phyloP scores from a whole-genome alignment of 2,113 vertebrate genomes.

The Rhabdornis inornatus region DNA sequence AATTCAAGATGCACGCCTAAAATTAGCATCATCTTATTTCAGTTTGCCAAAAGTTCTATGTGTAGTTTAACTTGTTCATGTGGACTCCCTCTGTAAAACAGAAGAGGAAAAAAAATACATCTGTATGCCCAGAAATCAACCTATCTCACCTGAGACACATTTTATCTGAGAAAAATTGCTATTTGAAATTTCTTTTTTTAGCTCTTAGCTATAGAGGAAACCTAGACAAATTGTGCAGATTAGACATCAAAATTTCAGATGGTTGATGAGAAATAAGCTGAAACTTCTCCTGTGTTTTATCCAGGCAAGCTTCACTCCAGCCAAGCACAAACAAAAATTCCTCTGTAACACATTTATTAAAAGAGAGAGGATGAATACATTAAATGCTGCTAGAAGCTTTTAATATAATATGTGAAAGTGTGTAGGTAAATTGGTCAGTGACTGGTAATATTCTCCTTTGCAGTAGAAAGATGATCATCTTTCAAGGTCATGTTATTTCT shows the following conservation, averaged over 20 bases:
- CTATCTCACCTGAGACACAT: neutral
- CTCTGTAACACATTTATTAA: neutral
- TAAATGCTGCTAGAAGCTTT: neutral
- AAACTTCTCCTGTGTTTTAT: neutral
- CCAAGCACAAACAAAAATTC: neutral
- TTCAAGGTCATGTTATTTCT: neutral
- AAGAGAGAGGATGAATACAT: neutral
- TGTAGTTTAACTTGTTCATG: neutral
- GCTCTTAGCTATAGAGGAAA: neutral
- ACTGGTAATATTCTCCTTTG: neutral
- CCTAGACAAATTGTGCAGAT: neutral
- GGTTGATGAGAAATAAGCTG: neutral
- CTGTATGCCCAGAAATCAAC: neutral
- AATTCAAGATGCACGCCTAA: neutral
- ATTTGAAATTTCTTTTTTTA: neutral
- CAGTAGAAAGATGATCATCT: neutral
- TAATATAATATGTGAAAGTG: neutral
- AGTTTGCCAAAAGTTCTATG: neutral
- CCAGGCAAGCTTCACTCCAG: neutral
- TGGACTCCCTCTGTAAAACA: neutral
- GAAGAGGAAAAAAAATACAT: neutral
- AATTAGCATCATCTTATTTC: neutral
- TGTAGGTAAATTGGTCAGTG: neutral
- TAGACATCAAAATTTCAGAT: neutral
- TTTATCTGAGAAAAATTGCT: neutral